These are phyloP conservation scores for Campoplex capitator DNA, from an alignment of 2,888 invertebrate species.

Conservation along the genomic window DNA sequence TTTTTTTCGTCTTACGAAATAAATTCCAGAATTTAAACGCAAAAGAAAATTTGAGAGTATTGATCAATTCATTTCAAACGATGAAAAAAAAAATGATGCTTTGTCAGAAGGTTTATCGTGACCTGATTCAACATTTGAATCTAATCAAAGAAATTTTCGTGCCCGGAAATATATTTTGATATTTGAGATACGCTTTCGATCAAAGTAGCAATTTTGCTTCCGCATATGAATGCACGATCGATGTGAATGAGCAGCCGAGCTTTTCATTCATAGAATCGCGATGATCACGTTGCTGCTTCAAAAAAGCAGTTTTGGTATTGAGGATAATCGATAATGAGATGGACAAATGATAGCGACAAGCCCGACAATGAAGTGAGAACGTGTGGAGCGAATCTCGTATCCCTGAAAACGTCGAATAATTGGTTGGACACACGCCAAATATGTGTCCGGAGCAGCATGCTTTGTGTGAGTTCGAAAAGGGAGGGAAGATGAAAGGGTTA, in stretches of 20 bases:
- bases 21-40: neutral
- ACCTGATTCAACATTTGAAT: neutral
- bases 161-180: neutral
- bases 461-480: slow-evolving; percentile 23
- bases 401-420: slow-evolving; percentile 73
- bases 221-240: neutral
- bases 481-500: slow-evolving; percentile 12
- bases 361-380: slow-evolving; percentile 67
- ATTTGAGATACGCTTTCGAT: neutral
- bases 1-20: neutral
- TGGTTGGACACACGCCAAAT: slow-evolving; percentile 76
- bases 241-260: slow-evolving; percentile 1
- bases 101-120: neutral
- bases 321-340: slow-evolving; percentile 51
- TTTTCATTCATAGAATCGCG: neutral
- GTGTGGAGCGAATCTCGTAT: slow-evolving; percentile 65
- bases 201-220: neutral
- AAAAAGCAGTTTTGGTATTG: neutral
- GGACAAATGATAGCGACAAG: slow-evolving; percentile 58
- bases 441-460: slow-evolving; percentile 66
- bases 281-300: slow-evolving; percentile 2
- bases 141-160: neutral
- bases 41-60: neutral
- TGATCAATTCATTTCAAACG: neutral
- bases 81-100: neutral